Evolutionary conservation across 1,140 invertebrate genomes (phyloP).

Genomic region (Drosophila prosaltans): DNA sequence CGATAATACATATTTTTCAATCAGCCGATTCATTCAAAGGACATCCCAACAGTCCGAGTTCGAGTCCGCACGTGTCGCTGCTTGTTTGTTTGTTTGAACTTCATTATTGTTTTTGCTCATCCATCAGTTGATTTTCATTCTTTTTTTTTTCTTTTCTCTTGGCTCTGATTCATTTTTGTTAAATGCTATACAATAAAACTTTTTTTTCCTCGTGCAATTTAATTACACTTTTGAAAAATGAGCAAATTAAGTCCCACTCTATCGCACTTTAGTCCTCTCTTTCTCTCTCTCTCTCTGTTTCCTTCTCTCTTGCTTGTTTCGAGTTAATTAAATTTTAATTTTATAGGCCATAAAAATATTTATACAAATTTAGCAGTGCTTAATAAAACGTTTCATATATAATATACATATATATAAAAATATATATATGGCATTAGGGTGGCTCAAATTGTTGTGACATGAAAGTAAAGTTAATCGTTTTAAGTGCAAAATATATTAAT

Average conservation of each 20-base stretch:
- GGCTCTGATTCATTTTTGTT: constrained; percentile 8
- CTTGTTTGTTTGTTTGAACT: constrained; percentile 47
- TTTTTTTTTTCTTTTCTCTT: constrained; percentile 16
- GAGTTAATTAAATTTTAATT: constrained; percentile 72
- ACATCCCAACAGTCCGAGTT: not conserved
- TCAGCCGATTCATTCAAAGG: constrained; percentile 27
- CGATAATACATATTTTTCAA: constrained; percentile 55
- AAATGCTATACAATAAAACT: constrained; percentile 11
- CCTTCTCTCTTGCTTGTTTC: not conserved
- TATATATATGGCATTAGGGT: not conserved
- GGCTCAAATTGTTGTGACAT: not conserved
- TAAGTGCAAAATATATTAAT: too few relatives aligned
- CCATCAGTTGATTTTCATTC: constrained; percentile 56
- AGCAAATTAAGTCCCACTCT: constrained; percentile 29
- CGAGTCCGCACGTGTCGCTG: constrained; percentile 43
- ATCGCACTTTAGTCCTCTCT: not conserved
- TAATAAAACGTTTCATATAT: constrained; percentile 52
- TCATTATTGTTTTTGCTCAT: constrained; percentile 65
- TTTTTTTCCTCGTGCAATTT: constrained; percentile 46
- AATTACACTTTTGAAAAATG: constrained; percentile 70
- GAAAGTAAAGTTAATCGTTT: not conserved
- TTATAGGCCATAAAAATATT: constrained; percentile 62
- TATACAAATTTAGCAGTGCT: constrained; percentile 46
- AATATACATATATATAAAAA: constrained; percentile 34
- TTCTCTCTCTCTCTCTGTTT: not conserved